Evolutionary conservation across 2,888 invertebrate species (phyloP).

Genomic region (Trachelus troglodyta): DNA sequence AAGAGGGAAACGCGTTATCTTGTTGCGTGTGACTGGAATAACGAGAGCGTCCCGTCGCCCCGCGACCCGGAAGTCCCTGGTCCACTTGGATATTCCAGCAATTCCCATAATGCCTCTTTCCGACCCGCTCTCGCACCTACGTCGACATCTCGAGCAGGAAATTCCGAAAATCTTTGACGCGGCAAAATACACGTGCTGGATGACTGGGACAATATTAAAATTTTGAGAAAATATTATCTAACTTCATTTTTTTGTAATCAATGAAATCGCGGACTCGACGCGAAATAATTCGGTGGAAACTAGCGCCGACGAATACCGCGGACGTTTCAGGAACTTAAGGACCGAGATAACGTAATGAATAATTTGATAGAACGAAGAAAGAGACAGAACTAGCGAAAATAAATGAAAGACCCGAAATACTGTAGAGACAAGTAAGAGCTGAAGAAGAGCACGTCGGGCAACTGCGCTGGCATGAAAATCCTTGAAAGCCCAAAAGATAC

Average conservation of each 20-base stretch:
- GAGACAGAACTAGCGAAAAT: neutral
- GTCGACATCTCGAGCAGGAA: neutral
- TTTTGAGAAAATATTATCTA: too few relatives aligned
- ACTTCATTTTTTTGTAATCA: too few relatives aligned
- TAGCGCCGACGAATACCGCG: too few relatives aligned
- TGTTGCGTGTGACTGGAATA: constrained; percentile 56
- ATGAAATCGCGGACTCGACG: too few relatives aligned
- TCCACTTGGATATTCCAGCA: neutral
- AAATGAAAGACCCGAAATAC: neutral
- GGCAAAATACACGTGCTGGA: too few relatives aligned
- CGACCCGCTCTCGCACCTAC: neutral
- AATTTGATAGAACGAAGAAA: neutral
- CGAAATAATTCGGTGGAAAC: too few relatives aligned
- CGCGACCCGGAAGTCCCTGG: neutral
- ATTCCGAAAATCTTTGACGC: neutral
- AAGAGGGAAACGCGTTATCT: constrained; percentile 44
- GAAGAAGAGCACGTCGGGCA: neutral
- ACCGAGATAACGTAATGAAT: neutral
- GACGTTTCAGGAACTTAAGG: too few relatives aligned
- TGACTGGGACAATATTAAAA: too few relatives aligned
- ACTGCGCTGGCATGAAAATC: neutral
- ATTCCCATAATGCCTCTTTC: neutral
- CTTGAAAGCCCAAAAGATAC: neutral
- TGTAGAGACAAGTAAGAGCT: neutral
- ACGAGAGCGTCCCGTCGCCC: constrained; percentile 35